Conservation (phyloP, 2,888 invertebrate genomes). For the Andricus curvator region DNA sequence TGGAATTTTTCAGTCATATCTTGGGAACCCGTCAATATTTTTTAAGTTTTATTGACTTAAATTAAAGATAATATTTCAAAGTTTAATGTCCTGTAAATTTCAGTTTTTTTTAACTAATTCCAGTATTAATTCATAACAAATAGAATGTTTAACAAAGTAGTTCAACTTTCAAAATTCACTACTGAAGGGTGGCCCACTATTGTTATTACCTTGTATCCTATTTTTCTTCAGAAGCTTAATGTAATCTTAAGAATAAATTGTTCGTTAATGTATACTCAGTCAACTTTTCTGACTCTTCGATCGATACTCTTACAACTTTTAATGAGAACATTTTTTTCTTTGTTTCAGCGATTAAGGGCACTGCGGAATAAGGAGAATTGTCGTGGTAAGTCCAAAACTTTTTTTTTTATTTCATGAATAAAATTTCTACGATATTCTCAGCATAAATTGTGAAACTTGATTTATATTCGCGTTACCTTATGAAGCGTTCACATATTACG, state of each 20-base stretch:
- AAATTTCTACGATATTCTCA: background rate
- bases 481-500: too few relatives aligned
- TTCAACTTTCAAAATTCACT: too few relatives aligned
- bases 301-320: background rate
- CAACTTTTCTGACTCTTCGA: background rate
- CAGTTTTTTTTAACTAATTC: too few relatives aligned
- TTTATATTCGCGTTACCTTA: background rate
- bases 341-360: conserved; percentile 16
- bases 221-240: too few relatives aligned
- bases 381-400: background rate
- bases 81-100: too few relatives aligned
- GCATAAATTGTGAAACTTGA: background rate
- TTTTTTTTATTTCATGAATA: background rate
- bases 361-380: background rate
- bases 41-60: too few relatives aligned
- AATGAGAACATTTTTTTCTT: background rate
- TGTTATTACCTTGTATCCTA: background rate
- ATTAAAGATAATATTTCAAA: too few relatives aligned
- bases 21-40: too few relatives aligned
- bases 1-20: too few relatives aligned
- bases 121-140: too few relatives aligned
- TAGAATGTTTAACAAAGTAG: too few relatives aligned
- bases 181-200: too few relatives aligned
- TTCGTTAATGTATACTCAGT: background rate
- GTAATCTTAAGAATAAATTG: background rate